Evolutionary conservation across 2,888 invertebrate species (phyloP).

Genomic region (Deilephila elpenor): DNA sequence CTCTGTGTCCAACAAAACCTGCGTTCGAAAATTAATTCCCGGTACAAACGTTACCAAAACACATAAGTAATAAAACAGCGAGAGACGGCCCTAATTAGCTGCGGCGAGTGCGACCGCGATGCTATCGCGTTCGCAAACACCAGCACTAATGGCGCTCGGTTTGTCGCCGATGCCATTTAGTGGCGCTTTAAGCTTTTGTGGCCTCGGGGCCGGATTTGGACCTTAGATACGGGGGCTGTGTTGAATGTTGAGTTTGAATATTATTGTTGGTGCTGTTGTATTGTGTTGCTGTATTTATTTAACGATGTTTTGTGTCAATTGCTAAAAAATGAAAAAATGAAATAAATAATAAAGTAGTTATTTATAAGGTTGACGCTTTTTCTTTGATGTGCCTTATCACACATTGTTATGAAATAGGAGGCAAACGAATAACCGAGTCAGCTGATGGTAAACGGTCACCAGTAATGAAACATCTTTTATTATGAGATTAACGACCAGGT

Average conservation of each 20-base stretch:
- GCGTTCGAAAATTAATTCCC: constrained; percentile 4
- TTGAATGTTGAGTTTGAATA: neutral
- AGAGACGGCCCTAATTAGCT: constrained; percentile 14
- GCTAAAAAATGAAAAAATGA: too few relatives aligned
- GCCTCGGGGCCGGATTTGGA: neutral
- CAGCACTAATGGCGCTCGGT: constrained; percentile 26
- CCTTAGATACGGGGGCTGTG: neutral
- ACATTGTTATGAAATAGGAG: too few relatives aligned
- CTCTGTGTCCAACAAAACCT: neutral
- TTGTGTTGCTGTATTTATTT: neutral
- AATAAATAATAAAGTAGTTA: too few relatives aligned
- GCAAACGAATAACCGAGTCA: too few relatives aligned
- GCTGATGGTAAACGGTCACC: too few relatives aligned
- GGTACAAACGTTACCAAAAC: neutral
- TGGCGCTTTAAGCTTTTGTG: constrained; percentile 21
- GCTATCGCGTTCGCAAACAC: constrained; percentile 16
- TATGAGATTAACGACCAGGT: too few relatives aligned
- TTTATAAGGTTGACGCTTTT: too few relatives aligned
- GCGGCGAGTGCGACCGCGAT: constrained; percentile 25
- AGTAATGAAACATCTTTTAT: too few relatives aligned
- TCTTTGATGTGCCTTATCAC: too few relatives aligned
- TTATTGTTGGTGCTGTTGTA: neutral
- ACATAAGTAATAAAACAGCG: constrained; percentile 1
- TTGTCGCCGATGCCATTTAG: constrained; percentile 22
- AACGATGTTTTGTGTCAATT: too few relatives aligned